phyloP scores from a whole-genome alignment of 2,113 vertebrate genomes.

The Hiodon alosoides region DNA sequence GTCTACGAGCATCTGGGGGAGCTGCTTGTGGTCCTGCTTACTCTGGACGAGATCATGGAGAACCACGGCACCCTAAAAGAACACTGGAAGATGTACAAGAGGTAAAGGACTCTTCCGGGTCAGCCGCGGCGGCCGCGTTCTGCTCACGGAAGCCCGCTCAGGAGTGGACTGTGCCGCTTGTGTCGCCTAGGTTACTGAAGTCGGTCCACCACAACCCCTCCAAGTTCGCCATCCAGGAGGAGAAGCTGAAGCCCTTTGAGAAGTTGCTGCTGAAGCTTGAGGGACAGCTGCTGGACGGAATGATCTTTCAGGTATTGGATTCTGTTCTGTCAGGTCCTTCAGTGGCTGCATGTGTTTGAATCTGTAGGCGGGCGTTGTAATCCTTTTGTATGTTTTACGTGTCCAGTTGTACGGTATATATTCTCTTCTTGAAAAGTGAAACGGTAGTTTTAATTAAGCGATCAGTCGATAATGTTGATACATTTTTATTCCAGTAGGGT shows the following conservation, averaged over 20 bases:
- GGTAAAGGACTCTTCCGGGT: slow-evolving; percentile 55
- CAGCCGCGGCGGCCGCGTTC: background rate
- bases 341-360: background rate
- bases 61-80: slow-evolving; percentile 88
- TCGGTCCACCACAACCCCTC: slow-evolving; percentile 96
- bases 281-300: slow-evolving; percentile 86
- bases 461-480: too few relatives aligned
- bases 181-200: slow-evolving; percentile 76
- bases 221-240: slow-evolving; percentile 90
- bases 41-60: slow-evolving; percentile 92
- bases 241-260: slow-evolving; percentile 95
- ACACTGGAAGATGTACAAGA: slow-evolving; percentile 99
- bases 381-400: background rate
- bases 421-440: background rate
- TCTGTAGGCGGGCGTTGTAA: background rate
- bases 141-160: background rate
- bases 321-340: background rate
- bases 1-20: slow-evolving; percentile 95
- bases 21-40: slow-evolving; percentile 81
- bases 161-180: too few relatives aligned
- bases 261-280: slow-evolving; percentile 91
- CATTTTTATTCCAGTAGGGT: too few relatives aligned
- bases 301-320: slow-evolving; percentile 85
- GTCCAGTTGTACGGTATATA: background rate
- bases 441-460: too few relatives aligned